Percentiles rank a stretch among this genome's conserved stretches.
phyloP scores from a whole-genome alignment of 2,888 invertebrate species.

The Drosophila vallismaia region DNA sequence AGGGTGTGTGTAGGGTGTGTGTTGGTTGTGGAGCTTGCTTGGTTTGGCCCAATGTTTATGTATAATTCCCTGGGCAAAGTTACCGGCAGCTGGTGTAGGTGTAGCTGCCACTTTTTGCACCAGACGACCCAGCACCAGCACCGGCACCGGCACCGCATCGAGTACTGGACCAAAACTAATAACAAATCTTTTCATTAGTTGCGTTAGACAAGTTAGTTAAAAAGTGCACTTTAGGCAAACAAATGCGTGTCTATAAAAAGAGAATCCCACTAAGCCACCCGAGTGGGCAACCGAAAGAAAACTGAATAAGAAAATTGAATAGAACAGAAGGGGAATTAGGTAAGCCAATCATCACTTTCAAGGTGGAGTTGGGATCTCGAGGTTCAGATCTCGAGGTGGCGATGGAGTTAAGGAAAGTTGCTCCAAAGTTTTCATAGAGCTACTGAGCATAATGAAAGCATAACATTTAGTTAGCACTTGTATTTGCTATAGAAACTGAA shows the following conservation, averaged over 20 bases:
- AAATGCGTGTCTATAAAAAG: slow-evolving; percentile 52
- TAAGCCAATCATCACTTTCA: slow-evolving; percentile 66
- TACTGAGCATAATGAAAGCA: slow-evolving; percentile 74
- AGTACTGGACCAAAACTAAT: slow-evolving; percentile 62
- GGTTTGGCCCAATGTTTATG: slow-evolving; percentile 43
- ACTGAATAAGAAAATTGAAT: slow-evolving; percentile 22
- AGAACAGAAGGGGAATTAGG: slow-evolving; percentile 30
- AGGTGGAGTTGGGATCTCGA: slow-evolving; percentile 4
- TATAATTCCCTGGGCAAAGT: slow-evolving; percentile 57
- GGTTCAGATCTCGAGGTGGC: slow-evolving; percentile 16
- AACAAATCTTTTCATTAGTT: slow-evolving; percentile 80
- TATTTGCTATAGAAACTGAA: slow-evolving; percentile 61
- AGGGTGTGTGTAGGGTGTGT: neutral
- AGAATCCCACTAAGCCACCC: slow-evolving; percentile 10
- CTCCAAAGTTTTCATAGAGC: slow-evolving; percentile 33
- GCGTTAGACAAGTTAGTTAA: slow-evolving; percentile 79
- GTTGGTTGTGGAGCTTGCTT: slow-evolving; percentile 4
- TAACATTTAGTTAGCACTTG: slow-evolving; percentile 78
- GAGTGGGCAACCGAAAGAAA: slow-evolving; percentile 5
- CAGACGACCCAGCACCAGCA: slow-evolving; percentile 47
- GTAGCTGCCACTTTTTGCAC: slow-evolving; percentile 60
- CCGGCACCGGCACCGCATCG: slow-evolving; percentile 32
- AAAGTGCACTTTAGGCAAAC: slow-evolving; percentile 71
- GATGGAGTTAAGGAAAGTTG: slow-evolving; percentile 39
- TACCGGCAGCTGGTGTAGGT: slow-evolving; percentile 34